Base-by-base conservation (phyloP, 2,797 vertebrate species). In the Aythya fuligula region DNA sequence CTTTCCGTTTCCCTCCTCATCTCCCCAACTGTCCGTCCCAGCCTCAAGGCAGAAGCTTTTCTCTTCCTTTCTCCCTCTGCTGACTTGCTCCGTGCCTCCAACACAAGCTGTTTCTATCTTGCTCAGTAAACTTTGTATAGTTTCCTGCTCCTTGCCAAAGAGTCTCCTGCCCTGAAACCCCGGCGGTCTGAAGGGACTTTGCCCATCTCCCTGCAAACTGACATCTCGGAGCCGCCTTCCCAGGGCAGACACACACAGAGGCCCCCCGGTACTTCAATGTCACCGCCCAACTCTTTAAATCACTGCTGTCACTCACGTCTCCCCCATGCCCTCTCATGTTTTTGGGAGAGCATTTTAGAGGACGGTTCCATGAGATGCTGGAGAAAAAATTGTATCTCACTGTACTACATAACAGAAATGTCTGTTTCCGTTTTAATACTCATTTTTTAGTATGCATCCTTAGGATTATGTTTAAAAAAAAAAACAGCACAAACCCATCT, bases 21-120 rank as follows among this genome's bases (percentile, higher is more conserved):
- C 53, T 65, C 67, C 24, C 27, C 24, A 56, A 17, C 21, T 20
- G 24, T 20, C 56, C 13, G 12, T 11, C 57, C 79, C 69, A 34
- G 69, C 24, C 43, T 54, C 53, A 7, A 47, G 57, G 16, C 24
- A 45, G 13, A 12, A 43, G 43, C 43, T 69, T 45, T 53, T 58
- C 41, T 14, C 38, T 19, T 25, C 49, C 47, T 28, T 38, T 9
- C 45, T 27, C 32, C 14, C 13, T 24, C 15, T 7, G 43, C 27
- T 56, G 36, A 1, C 49, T n/a, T 6, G 2, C 38, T 49, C 47
- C 19, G 0, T 1, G 10, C 11, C 41, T 22, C 67, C 61, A 43
- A 4, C 74, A 8, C 16, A 4, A 30, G 19, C 38, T 21, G 3
- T 2, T 27, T 61, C 38, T 28, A 4, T 6, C 75, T n/a, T 5